Evolutionary conservation across 2,797 vertebrate genomes (phyloP).

Genomic region (Meriones psammophilus): DNA sequence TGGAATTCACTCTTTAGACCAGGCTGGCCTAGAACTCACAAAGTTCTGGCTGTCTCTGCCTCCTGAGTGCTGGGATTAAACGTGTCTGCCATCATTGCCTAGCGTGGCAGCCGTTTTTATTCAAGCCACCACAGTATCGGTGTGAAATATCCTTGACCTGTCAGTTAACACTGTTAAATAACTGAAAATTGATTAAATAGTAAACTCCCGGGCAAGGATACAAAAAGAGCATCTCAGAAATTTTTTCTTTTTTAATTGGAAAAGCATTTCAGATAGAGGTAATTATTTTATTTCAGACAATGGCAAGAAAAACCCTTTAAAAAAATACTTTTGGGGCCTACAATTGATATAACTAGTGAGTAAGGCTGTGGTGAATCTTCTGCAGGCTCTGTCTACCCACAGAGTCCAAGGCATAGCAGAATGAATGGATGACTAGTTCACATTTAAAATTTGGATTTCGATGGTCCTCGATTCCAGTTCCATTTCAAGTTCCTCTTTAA

Average conservation of each 20-base stretch:
- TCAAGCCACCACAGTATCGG: background rate
- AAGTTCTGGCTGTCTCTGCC: too few species aligned
- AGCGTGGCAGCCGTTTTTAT: background rate
- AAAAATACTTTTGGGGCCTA: background rate
- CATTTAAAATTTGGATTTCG: constrained; percentile 6
- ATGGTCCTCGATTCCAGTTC: constrained; percentile 17
- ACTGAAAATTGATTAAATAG: background rate
- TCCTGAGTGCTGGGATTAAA: too few species aligned
- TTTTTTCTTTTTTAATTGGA: constrained; percentile 33
- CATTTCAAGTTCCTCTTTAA: constrained; percentile 36
- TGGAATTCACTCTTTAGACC: too few species aligned
- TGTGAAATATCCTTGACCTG: background rate
- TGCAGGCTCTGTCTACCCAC: background rate
- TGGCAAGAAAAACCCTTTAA: constrained; percentile 29
- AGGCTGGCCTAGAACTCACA: too few species aligned
- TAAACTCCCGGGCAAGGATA: background rate
- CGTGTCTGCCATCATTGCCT: too few species aligned
- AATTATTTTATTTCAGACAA: constrained; percentile 38
- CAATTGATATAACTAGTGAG: background rate
- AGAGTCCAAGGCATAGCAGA: background rate
- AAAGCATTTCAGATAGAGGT: background rate
- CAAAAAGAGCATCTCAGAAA: background rate
- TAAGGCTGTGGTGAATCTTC: background rate
- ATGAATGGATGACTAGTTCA: background rate
- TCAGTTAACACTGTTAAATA: constrained; percentile 12